Conservation (phyloP, 2,797 vertebrate species). For the Eupleurogrammus muticus region DNA sequence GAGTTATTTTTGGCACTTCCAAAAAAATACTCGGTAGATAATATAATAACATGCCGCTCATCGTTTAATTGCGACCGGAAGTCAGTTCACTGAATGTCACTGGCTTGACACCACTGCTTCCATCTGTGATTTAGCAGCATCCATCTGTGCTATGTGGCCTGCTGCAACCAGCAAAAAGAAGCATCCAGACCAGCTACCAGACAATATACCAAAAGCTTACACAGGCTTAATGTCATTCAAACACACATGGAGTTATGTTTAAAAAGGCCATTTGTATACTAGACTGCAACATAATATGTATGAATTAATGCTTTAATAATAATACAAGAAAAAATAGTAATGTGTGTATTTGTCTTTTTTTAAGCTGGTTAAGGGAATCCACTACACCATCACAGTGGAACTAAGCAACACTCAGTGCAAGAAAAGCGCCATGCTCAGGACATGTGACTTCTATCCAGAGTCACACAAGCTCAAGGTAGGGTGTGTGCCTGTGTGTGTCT, state of each 20-base stretch:
- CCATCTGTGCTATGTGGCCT: not conserved
- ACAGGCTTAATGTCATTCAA: not conserved
- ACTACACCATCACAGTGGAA: conserved; percentile 84
- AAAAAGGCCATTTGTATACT: not conserved
- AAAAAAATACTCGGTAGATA: not conserved
- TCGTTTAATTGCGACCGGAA: conserved; percentile 14
- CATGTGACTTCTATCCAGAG: conserved; percentile 84
- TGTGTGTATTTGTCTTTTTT: conserved; percentile 49
- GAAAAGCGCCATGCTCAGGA: conserved; percentile 73
- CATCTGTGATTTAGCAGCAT: not conserved
- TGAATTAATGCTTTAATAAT: not conserved
- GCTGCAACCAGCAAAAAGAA: not conserved
- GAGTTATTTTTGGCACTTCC: not conserved
- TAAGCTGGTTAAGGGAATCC: conserved; percentile 84
- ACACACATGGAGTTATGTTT: not conserved
- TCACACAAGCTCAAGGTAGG: conserved; percentile 82
- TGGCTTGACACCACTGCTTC: not conserved
- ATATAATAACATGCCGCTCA: not conserved
- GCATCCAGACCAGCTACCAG: not conserved
- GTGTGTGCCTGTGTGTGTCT: not conserved
- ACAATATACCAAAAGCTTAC: not conserved
- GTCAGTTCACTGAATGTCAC: not conserved
- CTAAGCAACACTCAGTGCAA: conserved; percentile 85
- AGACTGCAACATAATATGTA: not conserved
- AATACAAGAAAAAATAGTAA: no score